Base-by-base conservation (phyloP, 2,888 invertebrate species). In the Eristalis intricaria region DNA sequence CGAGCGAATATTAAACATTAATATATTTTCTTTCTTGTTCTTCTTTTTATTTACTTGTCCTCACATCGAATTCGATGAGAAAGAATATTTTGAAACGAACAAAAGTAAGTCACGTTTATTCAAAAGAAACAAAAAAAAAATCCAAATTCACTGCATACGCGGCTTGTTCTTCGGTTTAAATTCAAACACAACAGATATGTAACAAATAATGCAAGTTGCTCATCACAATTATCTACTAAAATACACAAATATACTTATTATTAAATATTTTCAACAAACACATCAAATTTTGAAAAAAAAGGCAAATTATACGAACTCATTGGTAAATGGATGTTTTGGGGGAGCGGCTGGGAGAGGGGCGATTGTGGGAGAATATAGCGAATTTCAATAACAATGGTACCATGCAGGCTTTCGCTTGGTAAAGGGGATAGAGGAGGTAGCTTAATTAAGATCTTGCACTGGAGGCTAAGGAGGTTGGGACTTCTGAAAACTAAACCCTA, bases 161-260 rank as follows among this genome's bases (percentile, higher is more conserved):
- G 80, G 75, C 81, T 80, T 87, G 73, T 79, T 89, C 77, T 82
- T 86, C 89, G 88, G 88, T 90, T 90, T 90, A 90, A 91, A 92
- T 92, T 91, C 91, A 91, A 92, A 90, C 91, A 92, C 92, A 91
- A 92, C 92, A 92, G 90, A 90, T 90, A 92, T 91, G 91, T 91
- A 92, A 92, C 92, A 93, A 89, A 89, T 89, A 89, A 88, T 89
- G 89, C 79, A 89, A 85, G 88, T 85, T 86, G 81, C 84, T 87
- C 87, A 87, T 87, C 87, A 87, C 87, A 87, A 84, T 76, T 84
- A 76, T 87, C 84, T 87, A 87, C 87, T 87, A 86, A 83, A 86
- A 73, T 71, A 80, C 82, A 86, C 75, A 83, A 86, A 79, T 71
- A 70, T 86, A 76, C 71, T 68, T 79, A 56, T 74, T 77, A 82